A percentile compares a stretch with the other conserved stretches of the same genome.
These are phyloP conservation scores for Cyprinodon tularosa DNA, from an alignment of 2,113 vertebrate species.

Conservation along the genomic window DNA sequence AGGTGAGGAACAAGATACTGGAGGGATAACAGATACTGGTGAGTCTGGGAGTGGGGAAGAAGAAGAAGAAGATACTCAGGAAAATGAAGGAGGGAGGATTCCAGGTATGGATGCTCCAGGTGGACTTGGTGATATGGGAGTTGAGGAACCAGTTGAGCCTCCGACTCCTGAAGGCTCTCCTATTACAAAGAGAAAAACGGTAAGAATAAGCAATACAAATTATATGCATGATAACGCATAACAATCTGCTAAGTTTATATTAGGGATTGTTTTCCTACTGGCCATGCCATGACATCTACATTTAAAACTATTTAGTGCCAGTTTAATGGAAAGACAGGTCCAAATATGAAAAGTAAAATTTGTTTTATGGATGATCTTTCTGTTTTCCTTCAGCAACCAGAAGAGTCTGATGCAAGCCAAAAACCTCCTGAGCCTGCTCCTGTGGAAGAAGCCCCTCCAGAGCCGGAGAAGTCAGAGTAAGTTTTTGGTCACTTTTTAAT, in stretches of 20 bases:
- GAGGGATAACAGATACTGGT: conserved; percentile 75
- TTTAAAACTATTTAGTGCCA: no score
- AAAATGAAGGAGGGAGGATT: conserved; percentile 83
- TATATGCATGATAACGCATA: no score
- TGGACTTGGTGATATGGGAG: conserved; percentile 91
- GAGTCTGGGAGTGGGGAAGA: conserved; percentile 82
- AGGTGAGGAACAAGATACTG: conserved; percentile 80
- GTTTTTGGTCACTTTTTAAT: neutral
- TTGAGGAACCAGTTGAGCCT: conserved; percentile 85
- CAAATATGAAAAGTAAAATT: neutral
- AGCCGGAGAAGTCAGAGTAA: conserved; percentile 90
- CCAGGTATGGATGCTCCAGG: conserved; percentile 83
- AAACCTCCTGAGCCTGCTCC: conserved; percentile 70
- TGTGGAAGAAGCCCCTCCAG: conserved; percentile 73
- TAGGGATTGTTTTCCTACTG: no score
- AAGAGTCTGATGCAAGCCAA: conserved; percentile 66
- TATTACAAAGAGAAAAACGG: conserved; percentile 86
- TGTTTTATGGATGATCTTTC: neutral
- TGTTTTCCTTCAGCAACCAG: conserved; percentile 58
- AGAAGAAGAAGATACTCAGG: conserved; percentile 79
- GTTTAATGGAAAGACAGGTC: neutral
- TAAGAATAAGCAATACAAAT: conserved; percentile 9
- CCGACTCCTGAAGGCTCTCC: conserved; percentile 92
- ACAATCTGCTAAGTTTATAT: no score
- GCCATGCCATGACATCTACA: no score